A percentile compares a stretch with the other conserved stretches of the same genome.
Evolutionary conservation across 2,113 vertebrate species (phyloP).

Genomic region (Etheostoma spectabile): DNA sequence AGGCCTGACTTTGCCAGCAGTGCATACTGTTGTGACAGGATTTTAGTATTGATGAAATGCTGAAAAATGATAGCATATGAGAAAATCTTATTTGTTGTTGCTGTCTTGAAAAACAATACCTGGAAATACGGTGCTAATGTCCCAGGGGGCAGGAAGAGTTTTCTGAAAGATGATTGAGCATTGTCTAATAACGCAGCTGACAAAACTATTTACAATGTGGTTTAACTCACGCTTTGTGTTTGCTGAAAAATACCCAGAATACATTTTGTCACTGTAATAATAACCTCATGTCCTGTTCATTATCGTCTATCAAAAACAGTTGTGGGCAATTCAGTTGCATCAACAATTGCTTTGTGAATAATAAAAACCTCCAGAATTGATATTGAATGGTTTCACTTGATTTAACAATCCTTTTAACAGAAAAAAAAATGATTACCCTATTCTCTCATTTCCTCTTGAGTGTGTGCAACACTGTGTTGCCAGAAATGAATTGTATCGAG

Average conservation of each 20-base stretch:
- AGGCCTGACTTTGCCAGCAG: not conserved
- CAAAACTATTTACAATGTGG: conserved; percentile 38
- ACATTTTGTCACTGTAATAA: conserved; percentile 21
- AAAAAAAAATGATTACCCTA: conserved; percentile 53
- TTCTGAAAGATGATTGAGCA: conserved; percentile 45
- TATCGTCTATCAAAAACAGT: conserved; percentile 29
- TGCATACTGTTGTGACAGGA: conserved; percentile 20
- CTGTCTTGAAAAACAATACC: conserved; percentile 39
- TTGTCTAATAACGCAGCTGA: conserved; percentile 34
- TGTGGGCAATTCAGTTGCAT: conserved; percentile 32
- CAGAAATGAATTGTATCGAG: conserved; percentile 50
- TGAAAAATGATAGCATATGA: conserved; percentile 35
- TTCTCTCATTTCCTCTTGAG: conserved; percentile 51
- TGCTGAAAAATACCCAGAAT: not conserved
- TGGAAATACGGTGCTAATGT: conserved; percentile 31
- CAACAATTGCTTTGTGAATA: conserved; percentile 53
- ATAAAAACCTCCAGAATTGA: conserved; percentile 57
- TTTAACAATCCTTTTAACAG: conserved; percentile 64
- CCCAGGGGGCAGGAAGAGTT: conserved; percentile 22
- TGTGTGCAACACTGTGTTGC: conserved; percentile 18
- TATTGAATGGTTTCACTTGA: conserved; percentile 54
- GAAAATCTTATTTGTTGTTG: conserved; percentile 12
- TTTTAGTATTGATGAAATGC: conserved; percentile 40
- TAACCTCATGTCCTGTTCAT: conserved; percentile 30
- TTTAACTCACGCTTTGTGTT: conserved; percentile 20